Evolutionary conservation across 1,140 invertebrate species (phyloP), one percentile per base, ranked within the genome.

Genomic region (Drosophila willistoni): DNA sequence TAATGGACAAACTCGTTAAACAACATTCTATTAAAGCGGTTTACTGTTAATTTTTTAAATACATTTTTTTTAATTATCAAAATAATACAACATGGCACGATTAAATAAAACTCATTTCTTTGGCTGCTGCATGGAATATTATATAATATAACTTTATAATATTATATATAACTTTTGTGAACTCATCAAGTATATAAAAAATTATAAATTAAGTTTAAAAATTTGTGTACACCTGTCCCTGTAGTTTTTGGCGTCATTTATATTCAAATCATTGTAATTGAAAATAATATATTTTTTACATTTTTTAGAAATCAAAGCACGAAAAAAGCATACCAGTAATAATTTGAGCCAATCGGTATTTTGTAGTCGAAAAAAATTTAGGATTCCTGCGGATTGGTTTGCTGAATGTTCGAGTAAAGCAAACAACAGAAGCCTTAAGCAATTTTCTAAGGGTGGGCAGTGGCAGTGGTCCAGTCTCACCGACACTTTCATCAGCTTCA

Each of bases 351-450:
- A 13, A 29, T 77, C 59, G 73, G 55, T 78, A 71, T 80, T 14
- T 77, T 73, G 2, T 71, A 93, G 75, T 93, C 96, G 96, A 97
- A 93, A 97, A 96, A 94, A 96, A 97, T 93, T 94, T 95, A 93
- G 95, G 96, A 85, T 97, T 98, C 92, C 94, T 98, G 72, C 94
- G 97, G 81, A 97, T 98, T 93, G 97, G 97, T 77, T 98, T 97
- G 7, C 93, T 98, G 90, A 98, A 98, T 93, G 96, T 98, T 42
- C 94, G 97, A 87, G 97, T 98, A 84, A 97, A 98, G 93, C 96
- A 96, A 92, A 97, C 97, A 25, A 97, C 96, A 51, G 96, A 97
- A 90, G 96, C 96, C 1, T 97, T 97, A 93, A 97, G 96, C 92
- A 96, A 97, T 85, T 97, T 97, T 90, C 93, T 97, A 75, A 96